Conservation (phyloP, 2,113 vertebrate genomes). For the Hemichromis elongatus region DNA sequence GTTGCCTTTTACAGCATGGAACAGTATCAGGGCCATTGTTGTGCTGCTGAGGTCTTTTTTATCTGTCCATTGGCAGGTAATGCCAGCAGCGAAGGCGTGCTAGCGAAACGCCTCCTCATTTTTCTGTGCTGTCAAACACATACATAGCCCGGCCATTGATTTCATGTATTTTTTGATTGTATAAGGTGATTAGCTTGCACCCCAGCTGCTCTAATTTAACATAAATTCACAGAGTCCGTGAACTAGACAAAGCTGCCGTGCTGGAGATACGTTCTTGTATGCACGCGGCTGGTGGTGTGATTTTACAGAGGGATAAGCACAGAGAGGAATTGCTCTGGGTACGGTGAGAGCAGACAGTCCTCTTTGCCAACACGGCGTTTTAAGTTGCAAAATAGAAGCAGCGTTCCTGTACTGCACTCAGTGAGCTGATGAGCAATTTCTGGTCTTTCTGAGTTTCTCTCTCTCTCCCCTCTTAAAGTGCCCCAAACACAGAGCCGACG, state of each 20-base stretch:
- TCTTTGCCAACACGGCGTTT: not conserved
- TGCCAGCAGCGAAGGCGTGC: slow-evolving; percentile 19
- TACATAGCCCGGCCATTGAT: not conserved
- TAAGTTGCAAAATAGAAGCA: slow-evolving; percentile 1
- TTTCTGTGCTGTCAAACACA: slow-evolving; percentile 30
- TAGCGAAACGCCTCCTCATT: slow-evolving; percentile 27
- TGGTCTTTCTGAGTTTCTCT: not conserved
- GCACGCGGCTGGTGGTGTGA: slow-evolving; percentile 13
- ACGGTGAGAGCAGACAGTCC: not conserved
- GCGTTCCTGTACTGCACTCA: not conserved
- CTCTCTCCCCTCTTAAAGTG: not conserved
- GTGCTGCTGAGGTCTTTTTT: slow-evolving; percentile 46
- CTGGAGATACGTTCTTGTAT: not conserved
- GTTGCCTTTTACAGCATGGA: slow-evolving; percentile 46
- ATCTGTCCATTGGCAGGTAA: slow-evolving; percentile 66
- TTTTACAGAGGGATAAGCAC: not conserved
- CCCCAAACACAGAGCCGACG: not conserved
- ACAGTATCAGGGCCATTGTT: slow-evolving; percentile 41
- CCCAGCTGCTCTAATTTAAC: not conserved
- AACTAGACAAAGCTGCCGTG: not conserved
- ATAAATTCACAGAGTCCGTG: not conserved
- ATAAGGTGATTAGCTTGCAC: slow-evolving; percentile 40
- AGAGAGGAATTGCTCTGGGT: not conserved
- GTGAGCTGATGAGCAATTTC: not conserved
- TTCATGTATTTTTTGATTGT: slow-evolving; percentile 20